phyloP scores from a whole-genome alignment of 2,888 invertebrate genomes.

The Teleogryllus oceanicus region DNA sequence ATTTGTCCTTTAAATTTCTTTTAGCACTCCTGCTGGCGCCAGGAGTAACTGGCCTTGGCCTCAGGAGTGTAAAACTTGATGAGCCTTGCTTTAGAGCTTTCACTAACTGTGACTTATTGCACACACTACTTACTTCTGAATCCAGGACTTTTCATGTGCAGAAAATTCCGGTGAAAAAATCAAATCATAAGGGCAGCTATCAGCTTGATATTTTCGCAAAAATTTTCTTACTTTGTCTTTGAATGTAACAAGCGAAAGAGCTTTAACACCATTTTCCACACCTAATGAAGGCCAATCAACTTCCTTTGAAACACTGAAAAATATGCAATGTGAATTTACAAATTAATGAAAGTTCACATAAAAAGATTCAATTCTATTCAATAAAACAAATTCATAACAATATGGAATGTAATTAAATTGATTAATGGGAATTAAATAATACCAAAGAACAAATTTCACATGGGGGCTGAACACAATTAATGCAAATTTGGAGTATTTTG shows the following conservation, averaged over 20 bases:
- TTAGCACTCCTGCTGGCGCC: too few species aligned
- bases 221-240: slow-evolving; percentile 41
- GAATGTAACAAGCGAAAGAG: slow-evolving; percentile 26
- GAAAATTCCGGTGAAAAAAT: slow-evolving; percentile 48
- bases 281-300: slow-evolving; percentile 36
- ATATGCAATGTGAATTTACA: neutral
- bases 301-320: slow-evolving; percentile 35
- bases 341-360: neutral
- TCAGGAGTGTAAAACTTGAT: too few species aligned
- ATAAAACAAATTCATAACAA: too few species aligned
- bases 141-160: slow-evolving; percentile 48
- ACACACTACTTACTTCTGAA: slow-evolving; percentile 45
- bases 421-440: too few species aligned
- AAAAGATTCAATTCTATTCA: neutral
- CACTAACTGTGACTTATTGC: neutral
- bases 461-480: too few species aligned
- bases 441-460: too few species aligned
- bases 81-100: neutral
- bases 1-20: too few species aligned
- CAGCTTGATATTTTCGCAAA: slow-evolving; percentile 44
- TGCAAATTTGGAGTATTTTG: too few species aligned
- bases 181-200: slow-evolving; percentile 45
- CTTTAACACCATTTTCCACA: slow-evolving; percentile 23
- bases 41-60: too few species aligned
- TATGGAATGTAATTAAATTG: too few species aligned